Percentiles rank a stretch among this genome's conserved stretches.
Conservation (phyloP, 1,140 invertebrate species). For the Lepidotrigona ventralis region DNA sequence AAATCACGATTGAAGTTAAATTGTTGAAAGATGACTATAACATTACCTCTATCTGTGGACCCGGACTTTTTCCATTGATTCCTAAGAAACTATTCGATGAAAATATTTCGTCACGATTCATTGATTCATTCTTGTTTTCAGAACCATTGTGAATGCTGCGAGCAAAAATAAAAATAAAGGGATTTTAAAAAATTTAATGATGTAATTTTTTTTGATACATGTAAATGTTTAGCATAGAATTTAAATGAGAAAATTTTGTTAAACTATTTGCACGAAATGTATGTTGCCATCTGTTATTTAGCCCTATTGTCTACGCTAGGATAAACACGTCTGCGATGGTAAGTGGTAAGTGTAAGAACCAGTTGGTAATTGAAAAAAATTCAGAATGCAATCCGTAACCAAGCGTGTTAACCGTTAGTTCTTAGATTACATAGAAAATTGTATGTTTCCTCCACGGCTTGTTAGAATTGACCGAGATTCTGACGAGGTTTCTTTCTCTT, state of each 20-base stretch:
- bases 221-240: not conserved
- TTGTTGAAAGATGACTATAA: not conserved
- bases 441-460: not conserved
- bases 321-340: not conserved
- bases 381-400: constrained; percentile 15
- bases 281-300: not conserved
- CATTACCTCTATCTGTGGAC: constrained; percentile 89
- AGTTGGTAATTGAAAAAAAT: constrained; percentile 35
- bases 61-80: constrained; percentile 91
- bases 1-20: too few relatives aligned
- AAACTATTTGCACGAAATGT: not conserved
- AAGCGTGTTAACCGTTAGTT: constrained; percentile 51
- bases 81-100: constrained; percentile 5
- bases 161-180: constrained; percentile 28
- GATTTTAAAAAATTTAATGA: not conserved
- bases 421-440: not conserved
- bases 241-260: not conserved
- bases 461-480: constrained; percentile 10
- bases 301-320: not conserved
- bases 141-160: constrained; percentile 22
- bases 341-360: constrained; percentile 32
- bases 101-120: not conserved
- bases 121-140: not conserved
- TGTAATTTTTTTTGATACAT: not conserved
- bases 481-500: not conserved